Evolutionary conservation across 1,140 invertebrate genomes (phyloP).

Genomic region (Drosophila murphyi): DNA sequence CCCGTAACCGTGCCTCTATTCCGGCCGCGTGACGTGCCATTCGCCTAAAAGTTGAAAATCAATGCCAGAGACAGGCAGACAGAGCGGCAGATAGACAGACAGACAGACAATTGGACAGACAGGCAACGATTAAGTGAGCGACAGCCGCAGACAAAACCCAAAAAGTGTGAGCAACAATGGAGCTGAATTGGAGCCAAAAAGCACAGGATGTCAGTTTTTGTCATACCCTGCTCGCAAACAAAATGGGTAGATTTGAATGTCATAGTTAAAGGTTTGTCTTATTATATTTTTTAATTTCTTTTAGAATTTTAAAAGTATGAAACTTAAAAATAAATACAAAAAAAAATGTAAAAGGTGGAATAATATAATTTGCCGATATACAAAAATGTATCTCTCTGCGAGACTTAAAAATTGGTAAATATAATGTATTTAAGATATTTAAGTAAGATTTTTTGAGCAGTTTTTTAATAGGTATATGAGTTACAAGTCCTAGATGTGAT

Average conservation of each 20-base stretch:
- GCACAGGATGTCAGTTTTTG: conserved; percentile 21
- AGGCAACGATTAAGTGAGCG: conserved; percentile 64
- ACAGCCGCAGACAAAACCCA: conserved; percentile 62
- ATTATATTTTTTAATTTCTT: too few species aligned
- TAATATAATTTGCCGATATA: too few species aligned
- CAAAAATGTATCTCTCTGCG: too few species aligned
- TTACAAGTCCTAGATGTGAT: too few species aligned
- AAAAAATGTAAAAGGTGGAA: too few species aligned
- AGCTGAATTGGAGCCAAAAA: conserved; percentile 19
- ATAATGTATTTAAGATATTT: too few species aligned
- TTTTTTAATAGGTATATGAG: too few species aligned
- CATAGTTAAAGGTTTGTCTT: too few species aligned
- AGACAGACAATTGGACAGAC: not conserved
- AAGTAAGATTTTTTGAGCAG: too few species aligned
- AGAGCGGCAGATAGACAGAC: conserved; percentile 2
- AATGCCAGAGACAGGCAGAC: conserved; percentile 62
- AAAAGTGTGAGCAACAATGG: conserved; percentile 51
- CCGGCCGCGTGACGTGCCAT: conserved; percentile 24
- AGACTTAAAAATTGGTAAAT: too few species aligned
- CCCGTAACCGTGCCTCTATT: conserved; percentile 20
- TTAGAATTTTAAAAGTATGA: too few species aligned
- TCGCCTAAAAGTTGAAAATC: conserved; percentile 69
- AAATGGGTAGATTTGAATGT: not conserved
- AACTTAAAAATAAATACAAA: too few species aligned
- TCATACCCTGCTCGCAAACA: not conserved